Base-by-base conservation (phyloP, 2,113 vertebrate species). In the Elgaria multicarinata region DNA sequence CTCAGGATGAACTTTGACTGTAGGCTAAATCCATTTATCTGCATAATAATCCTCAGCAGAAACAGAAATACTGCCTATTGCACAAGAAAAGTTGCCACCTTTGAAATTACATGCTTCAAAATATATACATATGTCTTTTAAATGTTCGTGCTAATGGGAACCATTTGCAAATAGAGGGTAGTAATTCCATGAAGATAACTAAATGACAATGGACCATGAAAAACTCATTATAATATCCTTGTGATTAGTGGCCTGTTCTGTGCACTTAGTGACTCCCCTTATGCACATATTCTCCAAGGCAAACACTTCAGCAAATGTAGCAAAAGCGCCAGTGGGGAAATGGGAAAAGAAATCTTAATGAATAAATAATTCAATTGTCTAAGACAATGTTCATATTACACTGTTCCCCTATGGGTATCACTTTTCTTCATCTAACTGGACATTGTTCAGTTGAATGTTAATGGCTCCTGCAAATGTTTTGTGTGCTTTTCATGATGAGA, bases 381-480 rank as follows among this genome's bases (percentile, higher is more conserved):
- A 72, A 53, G 84, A 80, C 50, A 87, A 71, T 86, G 91, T 90
- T 97, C 95, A 98, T 87, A 98, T 90, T 2, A 97, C 75, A 90
- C 94, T 95, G 93, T 97, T 97, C 88, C 97, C 97, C 3, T 99
- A 93, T 1, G 88, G 94, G 93, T 98, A 98, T 98, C 98, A 98
- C 75, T 92, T 96, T 87, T 98, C 98, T 94, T 97, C 96, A 89
- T 97, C 94, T 26, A 99, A 94, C 33, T 85, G 82, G 81, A 97
- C 88, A 2, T 93, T 91, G 42, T 95, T 96, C 94, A 99, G 96
- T 33, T 88, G 97, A 66, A 98, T 97, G 92, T 97, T 98, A 88
- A 98, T 95, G 22, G 97, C 97, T 74, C 78, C 53, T 28, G 28
- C 36, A 67, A 53, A 69, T n/a, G 62, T 53, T n/a, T 42, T 28